Evolutionary conservation across 2,797 vertebrate species (phyloP), one percentile per base, ranked within the genome.

Genomic region (Oreochromis grahami): DNA sequence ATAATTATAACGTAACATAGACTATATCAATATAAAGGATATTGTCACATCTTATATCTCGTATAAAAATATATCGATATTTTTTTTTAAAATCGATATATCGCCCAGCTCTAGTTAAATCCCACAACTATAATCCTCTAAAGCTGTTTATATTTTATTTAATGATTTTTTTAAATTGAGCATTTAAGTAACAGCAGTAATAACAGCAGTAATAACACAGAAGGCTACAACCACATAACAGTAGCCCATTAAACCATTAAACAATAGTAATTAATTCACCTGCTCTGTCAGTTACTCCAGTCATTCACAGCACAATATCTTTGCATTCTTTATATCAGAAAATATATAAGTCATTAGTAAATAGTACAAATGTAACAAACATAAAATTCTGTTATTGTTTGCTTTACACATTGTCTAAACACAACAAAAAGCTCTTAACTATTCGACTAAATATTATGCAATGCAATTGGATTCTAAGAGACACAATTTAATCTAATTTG

Each of bases 101-200:
- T n/a, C n/a, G n/a, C n/a, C n/a, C n/a, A n/a, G n/a, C n/a, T n/a
- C n/a, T 21, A 10, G 60, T 2, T 68, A n/a, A 68, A 41, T 41
- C 36, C 21, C 60, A 21, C 60, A 65, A 41, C 63, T 24, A 68
- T 65, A 41, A 63, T 21, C 4, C 58, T 8, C 34, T 38, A 63
- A 63, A 63, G 58, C 10, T 38, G 58, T 63, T n/a, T n/a, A n/a
- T n/a, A n/a, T n/a, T n/a, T n/a, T n/a, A n/a, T n/a, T n/a, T n/a
- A n/a, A n/a, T n/a, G n/a, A n/a, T n/a, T 19, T 58, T 32, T 29
- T 1, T 1, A 0, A 17, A 17, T 10, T 58, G 6, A 58, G 26
- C 21, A 36, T 41, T 68, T 68, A 24, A 43, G 63, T 43, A 68
- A 68, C 38, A 68, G 38, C n/a, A 68, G 2, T 68, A 24, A 68